Evolutionary conservation across 2,113 vertebrate species (phyloP), one percentile per base, ranked within the genome.

Genomic region (Caranx melampygus): DNA sequence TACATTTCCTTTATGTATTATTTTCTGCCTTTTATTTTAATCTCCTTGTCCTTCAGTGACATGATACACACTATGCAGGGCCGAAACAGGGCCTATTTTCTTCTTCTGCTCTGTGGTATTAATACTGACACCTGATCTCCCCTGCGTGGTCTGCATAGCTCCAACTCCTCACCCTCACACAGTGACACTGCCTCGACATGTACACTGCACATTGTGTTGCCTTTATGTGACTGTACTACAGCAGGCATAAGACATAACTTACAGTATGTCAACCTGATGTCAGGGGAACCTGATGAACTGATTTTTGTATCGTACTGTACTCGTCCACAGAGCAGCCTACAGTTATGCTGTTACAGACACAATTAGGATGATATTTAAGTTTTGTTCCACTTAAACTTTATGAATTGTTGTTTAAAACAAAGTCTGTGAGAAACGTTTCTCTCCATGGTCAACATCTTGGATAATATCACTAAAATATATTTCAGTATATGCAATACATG

Each of bases 71-170:
- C 45, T 79, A 69, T 45, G 49, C 69, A 82, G 69, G 16, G 33
- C 26, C 51, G 37, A 70, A 69, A 77, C 66, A 64, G 45, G 33
- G 42, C 40, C 81, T 81, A 78, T 92, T 90, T 90, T 88, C 78
- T 68, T 80, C 82, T 45, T 68, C 52, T 79, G 78, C 75, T 80
- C 74, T 54, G 79, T 83, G 89, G 67, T 93, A 91, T 94, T 89
- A 92, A 93, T 90, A 90, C 86, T 52, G 92, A 93, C 85, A 93
- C 79, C 84, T 89, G 93, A 94, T 91, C 91, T 87, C 62, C 14
- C 65, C 77, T 76, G 80, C 77, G 13, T 85, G 86, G 77, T 85
- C 84, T 78, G 67, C 90, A 94, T 92, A 90, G 81, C 87, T 90
- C 66, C 66, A 35, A 52, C 51, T 61, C 78, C n/a, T 86, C 78